Base-by-base conservation (phyloP, 2,113 vertebrate genomes). In the Baryphthengus martii region DNA sequence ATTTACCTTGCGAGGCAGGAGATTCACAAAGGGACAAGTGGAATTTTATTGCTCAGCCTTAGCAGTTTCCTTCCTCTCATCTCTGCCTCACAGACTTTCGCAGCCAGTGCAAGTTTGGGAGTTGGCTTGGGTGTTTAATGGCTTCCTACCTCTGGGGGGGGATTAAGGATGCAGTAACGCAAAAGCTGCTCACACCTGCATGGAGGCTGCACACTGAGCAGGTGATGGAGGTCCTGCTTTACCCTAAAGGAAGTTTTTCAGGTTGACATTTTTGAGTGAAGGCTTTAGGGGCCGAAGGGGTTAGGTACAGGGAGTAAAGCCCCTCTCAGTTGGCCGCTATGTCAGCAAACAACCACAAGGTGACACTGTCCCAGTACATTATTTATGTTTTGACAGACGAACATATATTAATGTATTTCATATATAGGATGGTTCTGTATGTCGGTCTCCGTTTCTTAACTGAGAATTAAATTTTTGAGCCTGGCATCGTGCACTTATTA, bases 351-450 rank as follows among this genome's bases (percentile, higher is more conserved):
- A 94, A 77, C 89, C 95, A 96, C 94, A 93, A 96, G 83, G 77
- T 93, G 92, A 85, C 91, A 77, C 93, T 97, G 71, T 95, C 82
- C 93, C 83, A 93, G 95, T 97, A 92, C 40, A 95, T 97, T 96
- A 79, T 70, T 90, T 96, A 93, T 77, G 85, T 94, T 92, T 96
- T 97, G 85, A 49, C 58, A 95, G 24, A 45, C 63, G 26, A 37
- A 49, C 8, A 14, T 91, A 2, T 29, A n/a, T 89, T 55, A 17
- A 40, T 24, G 16, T 28, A 7, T 81, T 92, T 70, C 2, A 0
- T 63, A 18, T 55, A 45, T 61, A 86, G 78, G 45, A 39, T 21
- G 6, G 29, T 31, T 85, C 49, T 50, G 2, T 26, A 44, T 29
- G 24, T 73, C 45, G 10, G 4, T 76, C 45, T 31, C 26, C 40